Evolutionary conservation across 1,140 invertebrate species (phyloP).

Genomic region (Scaptodrosophila lebanonensis): DNA sequence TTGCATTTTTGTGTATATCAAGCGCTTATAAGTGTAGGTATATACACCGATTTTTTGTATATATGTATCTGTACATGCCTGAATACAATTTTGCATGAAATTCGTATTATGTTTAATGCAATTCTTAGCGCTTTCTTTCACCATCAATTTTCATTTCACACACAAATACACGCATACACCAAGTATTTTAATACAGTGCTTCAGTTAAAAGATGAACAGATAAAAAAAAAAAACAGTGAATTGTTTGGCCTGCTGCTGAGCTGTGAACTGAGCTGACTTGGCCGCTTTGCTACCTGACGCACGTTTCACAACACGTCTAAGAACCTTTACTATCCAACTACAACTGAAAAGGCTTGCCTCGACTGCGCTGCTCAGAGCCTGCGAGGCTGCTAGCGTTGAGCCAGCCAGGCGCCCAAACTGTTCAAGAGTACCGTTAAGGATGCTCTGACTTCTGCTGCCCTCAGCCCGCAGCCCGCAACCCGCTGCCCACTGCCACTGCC

Average conservation of each 20-base stretch:
- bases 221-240: constrained; percentile 2
- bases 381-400: constrained; percentile 17
- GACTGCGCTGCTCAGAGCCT: constrained; percentile 12
- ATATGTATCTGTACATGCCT: no score
- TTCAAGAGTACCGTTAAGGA: no score
- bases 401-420: constrained; percentile 59
- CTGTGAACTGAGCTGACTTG: background rate
- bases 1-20: no score
- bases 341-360: constrained; percentile 64
- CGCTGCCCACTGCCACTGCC: no score
- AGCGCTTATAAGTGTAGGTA: no score
- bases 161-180: no score
- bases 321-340: constrained; percentile 74
- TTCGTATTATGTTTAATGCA: no score
- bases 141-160: no score
- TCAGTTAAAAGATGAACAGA: background rate
- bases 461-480: no score
- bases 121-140: no score
- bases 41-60: background rate
- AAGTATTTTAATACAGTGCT: no score
- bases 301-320: constrained; percentile 66
- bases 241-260: background rate
- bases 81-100: no score
- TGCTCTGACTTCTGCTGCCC: constrained; percentile 2
- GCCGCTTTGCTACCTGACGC: constrained; percentile 66